A percentile compares a stretch with the other conserved stretches of the same genome.
Conservation (phyloP, 2,888 invertebrate species). For the Eustalomyia histrio region DNA sequence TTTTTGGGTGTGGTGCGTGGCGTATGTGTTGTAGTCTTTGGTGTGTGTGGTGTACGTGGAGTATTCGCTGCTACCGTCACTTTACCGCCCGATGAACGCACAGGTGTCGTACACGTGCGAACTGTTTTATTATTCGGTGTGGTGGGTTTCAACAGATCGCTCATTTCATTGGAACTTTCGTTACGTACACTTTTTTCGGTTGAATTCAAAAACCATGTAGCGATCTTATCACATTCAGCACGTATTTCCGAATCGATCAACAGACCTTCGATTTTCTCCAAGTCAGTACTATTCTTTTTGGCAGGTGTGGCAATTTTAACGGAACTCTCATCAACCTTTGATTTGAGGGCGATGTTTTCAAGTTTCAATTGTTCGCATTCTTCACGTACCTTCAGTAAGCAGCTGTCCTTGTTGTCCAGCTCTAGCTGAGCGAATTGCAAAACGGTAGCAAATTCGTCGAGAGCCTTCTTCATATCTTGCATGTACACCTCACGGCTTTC, state of each 20-base stretch:
- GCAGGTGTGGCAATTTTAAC: constrained; percentile 65
- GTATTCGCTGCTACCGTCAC: constrained; percentile 33
- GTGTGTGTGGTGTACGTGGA: constrained; percentile 69
- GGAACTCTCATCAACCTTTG: constrained; percentile 72
- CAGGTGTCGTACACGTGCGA: constrained; percentile 65
- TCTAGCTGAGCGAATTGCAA: constrained; percentile 78
- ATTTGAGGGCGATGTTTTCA: constrained; percentile 78
- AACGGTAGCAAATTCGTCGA: constrained; percentile 79
- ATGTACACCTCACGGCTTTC: constrained; percentile 78
- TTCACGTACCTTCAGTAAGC: constrained; percentile 74
- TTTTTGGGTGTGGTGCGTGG: constrained; percentile 78
- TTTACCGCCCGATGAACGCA: constrained; percentile 59
- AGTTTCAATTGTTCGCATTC: constrained; percentile 78
- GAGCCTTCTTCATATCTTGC: constrained; percentile 79
- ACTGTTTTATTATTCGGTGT: constrained; percentile 69
- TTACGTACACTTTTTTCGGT: constrained; percentile 73
- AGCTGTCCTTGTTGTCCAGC: constrained; percentile 78
- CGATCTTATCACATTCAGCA: constrained; percentile 77
- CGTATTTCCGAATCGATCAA: constrained; percentile 76
- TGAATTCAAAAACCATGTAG: constrained; percentile 74
- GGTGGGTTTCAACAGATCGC: constrained; percentile 72
- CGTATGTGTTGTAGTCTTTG: constrained; percentile 67
- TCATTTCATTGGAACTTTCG: constrained; percentile 73
- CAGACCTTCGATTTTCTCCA: constrained; percentile 76
- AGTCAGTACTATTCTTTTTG: constrained; percentile 74